Percentiles rank a stretch among this genome's conserved stretches.
Evolutionary conservation across 2,113 vertebrate genomes (phyloP).

Genomic region (Rhinopomastus cyanomelas): DNA sequence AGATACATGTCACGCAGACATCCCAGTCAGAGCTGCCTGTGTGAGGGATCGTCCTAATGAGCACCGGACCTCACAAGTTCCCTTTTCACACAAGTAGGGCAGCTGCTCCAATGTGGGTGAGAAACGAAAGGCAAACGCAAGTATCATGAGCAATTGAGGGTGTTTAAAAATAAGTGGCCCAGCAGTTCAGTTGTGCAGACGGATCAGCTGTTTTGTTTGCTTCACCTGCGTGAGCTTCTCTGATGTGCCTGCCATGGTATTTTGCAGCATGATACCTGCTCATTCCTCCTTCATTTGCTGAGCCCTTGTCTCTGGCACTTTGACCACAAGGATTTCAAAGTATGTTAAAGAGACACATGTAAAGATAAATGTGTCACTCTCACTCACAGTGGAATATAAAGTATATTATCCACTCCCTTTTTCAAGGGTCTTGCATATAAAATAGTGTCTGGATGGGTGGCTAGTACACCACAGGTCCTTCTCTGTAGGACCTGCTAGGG

Average conservation of each 20-base stretch:
- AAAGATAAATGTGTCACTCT: too few relatives aligned
- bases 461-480: background rate
- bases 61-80: background rate
- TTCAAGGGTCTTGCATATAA: background rate
- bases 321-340: background rate
- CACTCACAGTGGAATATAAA: background rate
- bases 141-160: background rate
- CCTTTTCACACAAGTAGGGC: background rate
- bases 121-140: background rate
- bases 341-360: background rate
- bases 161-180: constrained; percentile 45
- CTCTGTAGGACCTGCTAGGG: background rate
- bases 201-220: background rate
- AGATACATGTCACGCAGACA: background rate
- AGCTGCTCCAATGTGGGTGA: background rate
- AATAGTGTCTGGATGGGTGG: background rate
- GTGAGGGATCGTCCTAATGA: background rate
- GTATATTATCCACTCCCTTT: background rate
- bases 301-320: background rate
- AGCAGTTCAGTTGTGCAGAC: background rate
- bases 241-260: background rate
- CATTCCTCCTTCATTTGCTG: background rate
- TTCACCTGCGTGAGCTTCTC: background rate
- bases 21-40: background rate
- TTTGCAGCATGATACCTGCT: background rate